Evolutionary conservation across 2,888 invertebrate species (phyloP).

Genomic region (Lepidochitona cinerea): DNA sequence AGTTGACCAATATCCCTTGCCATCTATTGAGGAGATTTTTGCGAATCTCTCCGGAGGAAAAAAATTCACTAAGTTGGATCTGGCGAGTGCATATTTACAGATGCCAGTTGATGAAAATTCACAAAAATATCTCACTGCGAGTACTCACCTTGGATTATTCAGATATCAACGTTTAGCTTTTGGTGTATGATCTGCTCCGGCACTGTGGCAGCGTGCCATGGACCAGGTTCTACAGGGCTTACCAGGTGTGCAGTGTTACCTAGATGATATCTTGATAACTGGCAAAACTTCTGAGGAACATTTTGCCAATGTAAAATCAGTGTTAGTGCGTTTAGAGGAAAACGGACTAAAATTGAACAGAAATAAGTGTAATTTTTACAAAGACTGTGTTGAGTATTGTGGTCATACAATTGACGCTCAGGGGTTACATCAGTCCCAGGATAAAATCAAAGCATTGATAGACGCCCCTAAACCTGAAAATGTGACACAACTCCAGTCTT

Average conservation of each 20-base stretch:
- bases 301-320: neutral
- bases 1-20: constrained; percentile 48
- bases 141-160: neutral
- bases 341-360: constrained; percentile 5
- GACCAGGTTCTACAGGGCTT: neutral
- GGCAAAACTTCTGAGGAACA: neutral
- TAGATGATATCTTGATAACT: neutral
- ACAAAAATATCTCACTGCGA: constrained; percentile 6
- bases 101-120: constrained; percentile 28
- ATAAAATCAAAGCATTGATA: constrained; percentile 19
- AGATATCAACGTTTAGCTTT: constrained; percentile 4
- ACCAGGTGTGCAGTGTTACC: neutral
- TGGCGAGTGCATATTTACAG: constrained; percentile 20
- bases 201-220: constrained; percentile 1
- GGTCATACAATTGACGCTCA: constrained; percentile 31
- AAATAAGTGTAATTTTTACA: constrained; percentile 16
- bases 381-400: constrained; percentile 17
- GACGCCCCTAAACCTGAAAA: constrained; percentile 15
- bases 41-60: constrained; percentile 29
- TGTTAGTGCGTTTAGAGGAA: neutral
- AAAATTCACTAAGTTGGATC: constrained; percentile 24
- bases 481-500: constrained; percentile 4
- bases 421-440: constrained; percentile 21
- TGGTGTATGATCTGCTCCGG: too few relatives aligned
- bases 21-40: constrained; percentile 46